These are phyloP conservation scores for Enteromius argenteus DNA, from an alignment of 2,797 vertebrate genomes.

Conservation along the genomic window DNA sequence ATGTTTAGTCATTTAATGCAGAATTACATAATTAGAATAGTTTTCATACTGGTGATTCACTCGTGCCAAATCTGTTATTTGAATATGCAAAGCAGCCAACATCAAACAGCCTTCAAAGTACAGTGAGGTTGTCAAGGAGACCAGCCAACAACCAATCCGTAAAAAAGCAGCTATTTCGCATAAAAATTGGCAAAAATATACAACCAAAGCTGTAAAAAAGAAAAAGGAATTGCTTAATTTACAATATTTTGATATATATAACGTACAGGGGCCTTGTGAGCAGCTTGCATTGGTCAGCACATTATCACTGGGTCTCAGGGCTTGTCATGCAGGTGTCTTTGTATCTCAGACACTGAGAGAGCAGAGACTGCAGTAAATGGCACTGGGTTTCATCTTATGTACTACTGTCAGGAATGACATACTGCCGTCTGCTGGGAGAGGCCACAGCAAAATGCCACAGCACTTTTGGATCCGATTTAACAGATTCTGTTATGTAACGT, in stretches of 20 bases:
- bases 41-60: conserved; percentile 46
- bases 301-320: neutral
- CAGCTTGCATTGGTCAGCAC: neutral
- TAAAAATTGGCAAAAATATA: conserved; percentile 21
- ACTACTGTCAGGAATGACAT: conserved; percentile 17
- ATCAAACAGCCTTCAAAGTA: conserved; percentile 43
- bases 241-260: neutral
- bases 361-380: conserved; percentile 5
- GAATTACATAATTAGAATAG: conserved; percentile 28
- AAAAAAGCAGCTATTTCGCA: conserved; percentile 11
- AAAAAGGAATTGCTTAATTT: neutral
- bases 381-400: conserved; percentile 6
- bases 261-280: neutral
- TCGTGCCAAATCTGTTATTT: conserved; percentile 47
- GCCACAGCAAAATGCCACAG: neutral
- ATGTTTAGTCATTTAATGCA: neutral
- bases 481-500: conserved; percentile 11
- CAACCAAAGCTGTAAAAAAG: conserved; percentile 1
- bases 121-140: conserved; percentile 52
- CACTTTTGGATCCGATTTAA: conserved; percentile 2
- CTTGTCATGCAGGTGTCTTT: conserved; percentile 31
- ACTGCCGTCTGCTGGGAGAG: neutral
- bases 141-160: conserved; percentile 35
- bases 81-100: conserved; percentile 61
- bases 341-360: conserved; percentile 9